A percentile compares a stretch with the other conserved stretches of the same genome.
Conservation (phyloP, 2,888 invertebrate species). For the Hecatera dysodea region DNA sequence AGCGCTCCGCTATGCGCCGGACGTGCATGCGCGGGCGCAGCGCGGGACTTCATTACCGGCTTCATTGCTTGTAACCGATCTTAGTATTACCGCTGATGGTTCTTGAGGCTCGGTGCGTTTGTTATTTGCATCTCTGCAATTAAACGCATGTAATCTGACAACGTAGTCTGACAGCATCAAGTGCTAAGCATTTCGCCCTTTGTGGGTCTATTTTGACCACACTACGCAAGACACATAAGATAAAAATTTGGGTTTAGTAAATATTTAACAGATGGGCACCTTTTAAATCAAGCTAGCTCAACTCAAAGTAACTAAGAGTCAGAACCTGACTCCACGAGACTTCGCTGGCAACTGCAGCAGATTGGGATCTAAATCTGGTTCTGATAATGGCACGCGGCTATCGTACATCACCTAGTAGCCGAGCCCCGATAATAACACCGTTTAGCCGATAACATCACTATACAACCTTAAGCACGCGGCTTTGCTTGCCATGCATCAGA, state of each 20-base stretch:
- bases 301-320: background rate
- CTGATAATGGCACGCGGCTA: constrained; percentile 7
- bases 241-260: too few relatives aligned
- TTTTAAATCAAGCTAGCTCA: background rate
- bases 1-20: constrained; percentile 68
- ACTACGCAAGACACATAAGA: too few relatives aligned
- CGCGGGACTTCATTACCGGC: constrained; percentile 39
- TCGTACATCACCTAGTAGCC: constrained; percentile 16
- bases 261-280: too few relatives aligned
- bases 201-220: background rate
- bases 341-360: background rate
- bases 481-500: constrained; percentile 37
- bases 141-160: background rate
- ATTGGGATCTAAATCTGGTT: constrained; percentile 23
- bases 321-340: too few relatives aligned
- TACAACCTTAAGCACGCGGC: background rate
- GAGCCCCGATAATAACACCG: constrained; percentile 25
- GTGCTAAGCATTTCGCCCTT: background rate
- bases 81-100: constrained; percentile 33
- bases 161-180: background rate
- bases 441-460: constrained; percentile 15
- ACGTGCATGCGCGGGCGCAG: constrained; percentile 20
- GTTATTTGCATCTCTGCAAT: background rate
- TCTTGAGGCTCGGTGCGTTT: background rate
- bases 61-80: constrained; percentile 59